Percentiles rank a stretch among this genome's conserved stretches.
These are phyloP conservation scores for Linnaemya vulpina DNA, from an alignment of 2,888 invertebrate genomes.

Conservation along the genomic window DNA sequence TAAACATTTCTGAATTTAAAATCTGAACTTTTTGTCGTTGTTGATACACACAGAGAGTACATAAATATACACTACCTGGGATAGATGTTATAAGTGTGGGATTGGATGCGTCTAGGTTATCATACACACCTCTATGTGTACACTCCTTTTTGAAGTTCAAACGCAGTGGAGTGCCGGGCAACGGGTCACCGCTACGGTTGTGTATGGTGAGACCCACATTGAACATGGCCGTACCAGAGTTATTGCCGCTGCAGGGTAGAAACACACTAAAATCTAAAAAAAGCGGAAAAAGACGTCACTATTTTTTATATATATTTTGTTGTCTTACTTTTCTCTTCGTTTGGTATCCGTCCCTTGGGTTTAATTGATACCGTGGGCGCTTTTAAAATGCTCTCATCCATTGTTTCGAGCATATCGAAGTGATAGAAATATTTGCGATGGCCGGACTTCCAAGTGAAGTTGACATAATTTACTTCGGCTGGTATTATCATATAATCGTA, in stretches of 20 bases:
- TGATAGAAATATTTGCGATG: slow-evolving; percentile 92
- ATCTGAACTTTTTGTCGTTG: slow-evolving; percentile 38
- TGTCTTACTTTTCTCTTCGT: slow-evolving; percentile 90
- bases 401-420: slow-evolving; percentile 93
- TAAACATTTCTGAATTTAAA: slow-evolving; percentile 46
- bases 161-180: slow-evolving; percentile 94
- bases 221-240: slow-evolving; percentile 93
- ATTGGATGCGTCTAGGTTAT: slow-evolving; percentile 83
- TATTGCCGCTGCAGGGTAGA: slow-evolving; percentile 92
- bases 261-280: slow-evolving; percentile 92
- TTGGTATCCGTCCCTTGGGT: slow-evolving; percentile 92
- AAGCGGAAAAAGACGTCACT: not conserved
- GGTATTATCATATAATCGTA: slow-evolving; percentile 95
- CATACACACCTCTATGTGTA: slow-evolving; percentile 94
- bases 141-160: slow-evolving; percentile 96
- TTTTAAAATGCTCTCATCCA: slow-evolving; percentile 91
- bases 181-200: slow-evolving; percentile 89
- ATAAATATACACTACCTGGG: slow-evolving; percentile 83
- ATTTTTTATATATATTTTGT: not conserved
- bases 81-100: slow-evolving; percentile 82
- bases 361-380: slow-evolving; percentile 95
- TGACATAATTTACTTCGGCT: slow-evolving; percentile 94
- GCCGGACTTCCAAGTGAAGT: slow-evolving; percentile 95
- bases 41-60: slow-evolving; percentile 65
- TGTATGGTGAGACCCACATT: slow-evolving; percentile 93